Evolutionary conservation across 2,888 invertebrate species (phyloP).

Genomic region (Hirtodrosophila alboralis): DNA sequence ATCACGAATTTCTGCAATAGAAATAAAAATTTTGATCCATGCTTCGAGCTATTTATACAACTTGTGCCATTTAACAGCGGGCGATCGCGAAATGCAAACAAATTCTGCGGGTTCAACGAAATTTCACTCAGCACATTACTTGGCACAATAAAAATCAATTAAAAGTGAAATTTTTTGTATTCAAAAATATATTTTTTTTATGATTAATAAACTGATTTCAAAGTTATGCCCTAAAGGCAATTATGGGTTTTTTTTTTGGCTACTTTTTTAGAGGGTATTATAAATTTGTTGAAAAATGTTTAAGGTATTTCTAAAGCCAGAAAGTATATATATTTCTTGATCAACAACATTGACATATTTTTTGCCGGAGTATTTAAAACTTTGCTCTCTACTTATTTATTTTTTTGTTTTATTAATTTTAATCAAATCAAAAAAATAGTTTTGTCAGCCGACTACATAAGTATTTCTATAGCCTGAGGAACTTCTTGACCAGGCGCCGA

Average conservation of each 20-base stretch:
- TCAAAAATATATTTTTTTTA: conserved; percentile 17
- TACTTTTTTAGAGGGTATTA: no score
- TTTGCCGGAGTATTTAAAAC: no score
- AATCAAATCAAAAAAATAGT: conserved; percentile 35
- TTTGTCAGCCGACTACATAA: neutral
- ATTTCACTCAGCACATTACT: conserved; percentile 44
- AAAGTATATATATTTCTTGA: no score
- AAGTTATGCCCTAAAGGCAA: conserved; percentile 24
- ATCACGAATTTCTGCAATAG: conserved; percentile 32
- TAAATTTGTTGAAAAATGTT: no score
- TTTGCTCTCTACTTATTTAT: no score
- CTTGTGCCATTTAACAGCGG: conserved; percentile 55
- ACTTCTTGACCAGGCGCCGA: conserved; percentile 18
- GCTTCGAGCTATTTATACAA: conserved; percentile 40
- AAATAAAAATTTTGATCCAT: conserved; percentile 20
- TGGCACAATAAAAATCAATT: conserved; percentile 68
- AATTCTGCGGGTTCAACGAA: conserved; percentile 31
- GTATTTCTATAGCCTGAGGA: conserved; percentile 19
- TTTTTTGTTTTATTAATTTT: conserved; percentile 34
- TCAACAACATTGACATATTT: no score
- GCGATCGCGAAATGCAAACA: no score
- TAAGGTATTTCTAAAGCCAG: no score
- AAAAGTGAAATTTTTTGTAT: conserved; percentile 58
- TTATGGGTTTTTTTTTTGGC: conserved; percentile 9
- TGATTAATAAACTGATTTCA: conserved; percentile 51